Evolutionary conservation across 2,113 vertebrate species (phyloP).

Genomic region (Cryptoleucopteryx plumbea): DNA sequence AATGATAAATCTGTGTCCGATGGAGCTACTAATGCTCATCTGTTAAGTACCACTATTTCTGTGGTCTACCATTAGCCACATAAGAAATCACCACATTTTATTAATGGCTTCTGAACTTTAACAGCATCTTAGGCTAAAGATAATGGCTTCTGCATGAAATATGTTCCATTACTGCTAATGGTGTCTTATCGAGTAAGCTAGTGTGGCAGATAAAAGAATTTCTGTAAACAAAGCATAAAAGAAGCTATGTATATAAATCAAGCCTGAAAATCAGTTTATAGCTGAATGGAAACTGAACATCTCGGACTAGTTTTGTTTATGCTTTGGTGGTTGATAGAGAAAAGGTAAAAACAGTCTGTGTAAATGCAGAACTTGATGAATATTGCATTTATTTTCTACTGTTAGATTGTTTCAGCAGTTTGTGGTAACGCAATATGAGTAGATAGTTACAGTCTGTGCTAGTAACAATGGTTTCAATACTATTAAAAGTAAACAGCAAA

Average conservation of each 20-base stretch:
- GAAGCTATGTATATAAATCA: not conserved
- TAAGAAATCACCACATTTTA: constrained; percentile 37
- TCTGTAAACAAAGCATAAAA: not conserved
- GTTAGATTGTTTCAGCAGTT: not conserved
- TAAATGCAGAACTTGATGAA: not conserved
- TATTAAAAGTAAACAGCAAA: not conserved
- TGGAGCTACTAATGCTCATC: constrained; percentile 10
- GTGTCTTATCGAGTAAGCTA: not conserved
- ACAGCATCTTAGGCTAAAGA: constrained; percentile 11
- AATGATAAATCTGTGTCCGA: not conserved
- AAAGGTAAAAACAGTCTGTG: not conserved
- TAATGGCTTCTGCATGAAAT: constrained; percentile 15
- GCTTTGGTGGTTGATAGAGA: not conserved
- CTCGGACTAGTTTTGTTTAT: not conserved
- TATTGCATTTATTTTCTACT: not conserved
- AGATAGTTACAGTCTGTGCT: not conserved
- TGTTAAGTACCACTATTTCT: not conserved
- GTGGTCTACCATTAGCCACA: constrained; percentile 17
- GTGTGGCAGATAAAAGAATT: not conserved
- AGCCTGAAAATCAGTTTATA: not conserved
- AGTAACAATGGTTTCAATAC: not conserved
- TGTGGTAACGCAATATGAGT: not conserved
- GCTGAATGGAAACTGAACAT: not conserved
- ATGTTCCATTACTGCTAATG: not conserved
- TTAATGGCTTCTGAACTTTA: constrained; percentile 61